Evolutionary conservation across 2,797 vertebrate genomes (phyloP).

Genomic region (Smutsia gigantea): DNA sequence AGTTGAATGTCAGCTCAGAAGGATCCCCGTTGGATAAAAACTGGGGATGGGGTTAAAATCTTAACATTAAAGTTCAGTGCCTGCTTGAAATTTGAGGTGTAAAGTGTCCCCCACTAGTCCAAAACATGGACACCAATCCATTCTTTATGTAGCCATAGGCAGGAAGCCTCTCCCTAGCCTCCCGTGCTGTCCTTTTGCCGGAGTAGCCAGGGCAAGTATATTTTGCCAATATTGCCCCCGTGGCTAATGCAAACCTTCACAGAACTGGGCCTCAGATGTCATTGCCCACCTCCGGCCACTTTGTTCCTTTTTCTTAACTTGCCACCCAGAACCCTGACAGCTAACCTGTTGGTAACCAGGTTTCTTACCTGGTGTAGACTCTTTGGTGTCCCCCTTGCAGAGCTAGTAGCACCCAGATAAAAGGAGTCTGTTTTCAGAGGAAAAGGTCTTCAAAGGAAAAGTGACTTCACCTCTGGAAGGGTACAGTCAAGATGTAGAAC

Average conservation of each 20-base stretch:
- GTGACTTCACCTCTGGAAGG: background rate
- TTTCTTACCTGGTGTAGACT: background rate
- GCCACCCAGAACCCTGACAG: too few relatives aligned
- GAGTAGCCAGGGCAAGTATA: background rate
- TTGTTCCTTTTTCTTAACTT: conserved; percentile 19
- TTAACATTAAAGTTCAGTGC: background rate
- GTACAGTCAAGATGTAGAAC: background rate
- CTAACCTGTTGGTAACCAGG: background rate
- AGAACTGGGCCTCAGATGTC: background rate
- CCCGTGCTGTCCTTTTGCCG: too few relatives aligned
- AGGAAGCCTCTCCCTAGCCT: background rate
- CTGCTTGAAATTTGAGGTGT: background rate
- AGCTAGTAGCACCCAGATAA: background rate
- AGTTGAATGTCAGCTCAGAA: background rate
- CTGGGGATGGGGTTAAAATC: background rate
- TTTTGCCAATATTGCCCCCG: background rate
- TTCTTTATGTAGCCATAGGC: background rate
- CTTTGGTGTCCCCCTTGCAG: background rate
- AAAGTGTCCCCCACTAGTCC: background rate
- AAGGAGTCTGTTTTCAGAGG: background rate
- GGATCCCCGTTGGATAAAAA: background rate
- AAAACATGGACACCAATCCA: background rate
- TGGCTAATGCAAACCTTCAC: background rate
- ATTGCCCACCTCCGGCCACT: background rate
- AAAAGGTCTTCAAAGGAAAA: background rate